phyloP scores from a whole-genome alignment of 2,888 invertebrate genomes.

The Apeira syringaria region DNA sequence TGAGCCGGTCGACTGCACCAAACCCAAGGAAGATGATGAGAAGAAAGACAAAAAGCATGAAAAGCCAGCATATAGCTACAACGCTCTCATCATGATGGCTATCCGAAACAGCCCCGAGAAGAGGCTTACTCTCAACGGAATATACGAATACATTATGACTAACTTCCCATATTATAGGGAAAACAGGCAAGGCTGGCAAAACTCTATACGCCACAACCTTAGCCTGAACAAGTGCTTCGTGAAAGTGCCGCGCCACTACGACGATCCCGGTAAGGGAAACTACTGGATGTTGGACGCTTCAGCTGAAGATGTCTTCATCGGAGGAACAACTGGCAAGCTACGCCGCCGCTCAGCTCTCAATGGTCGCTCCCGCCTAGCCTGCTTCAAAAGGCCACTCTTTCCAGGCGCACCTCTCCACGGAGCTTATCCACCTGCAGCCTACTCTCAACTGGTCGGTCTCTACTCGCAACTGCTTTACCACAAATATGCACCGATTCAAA shows the following conservation, averaged over 20 bases:
- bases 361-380: conserved; percentile 93
- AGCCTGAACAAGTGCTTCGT: conserved; percentile 99
- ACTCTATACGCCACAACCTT: conserved; percentile 98
- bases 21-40: conserved; percentile 66
- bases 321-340: conserved; percentile 97
- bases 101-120: conserved; percentile 97
- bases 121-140: conserved; percentile 96
- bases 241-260: conserved; percentile 98
- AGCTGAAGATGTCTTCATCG: conserved; percentile 99
- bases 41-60: conserved; percentile 88
- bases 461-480: conserved; percentile 87
- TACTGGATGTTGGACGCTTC: conserved; percentile 99
- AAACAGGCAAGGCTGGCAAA: conserved; percentile 99
- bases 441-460: conserved; percentile 82
- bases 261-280: conserved; percentile 99
- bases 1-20: conserved; percentile 88
- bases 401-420: conserved; percentile 85
- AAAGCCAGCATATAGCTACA: conserved; percentile 99
- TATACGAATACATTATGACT: conserved; percentile 99
- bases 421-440: conserved; percentile 82
- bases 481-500: conserved; percentile 85
- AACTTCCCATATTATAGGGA: conserved; percentile 99
- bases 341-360: conserved; percentile 95
- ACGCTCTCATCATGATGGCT: conserved; percentile 99
- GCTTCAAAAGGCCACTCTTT: conserved; percentile 91